Evolutionary conservation across 2,797 vertebrate species (phyloP), one percentile per base, ranked within the genome.

Genomic region (Coregonus sp.): DNA sequence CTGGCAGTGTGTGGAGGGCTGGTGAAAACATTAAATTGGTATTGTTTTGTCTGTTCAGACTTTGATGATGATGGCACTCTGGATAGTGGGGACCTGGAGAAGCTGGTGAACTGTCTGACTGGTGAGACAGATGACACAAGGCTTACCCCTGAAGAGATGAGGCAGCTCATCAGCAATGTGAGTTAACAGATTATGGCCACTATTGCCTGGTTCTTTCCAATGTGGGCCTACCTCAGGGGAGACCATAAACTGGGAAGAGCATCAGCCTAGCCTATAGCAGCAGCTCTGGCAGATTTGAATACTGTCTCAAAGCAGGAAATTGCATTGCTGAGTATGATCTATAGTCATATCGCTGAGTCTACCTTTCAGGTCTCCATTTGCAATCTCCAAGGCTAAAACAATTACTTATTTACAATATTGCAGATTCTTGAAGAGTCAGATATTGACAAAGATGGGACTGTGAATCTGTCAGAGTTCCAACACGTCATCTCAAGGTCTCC

Each of bases 341-440:
- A 47, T 47, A 9, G 40, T 47, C 40, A 9, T 47, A 11, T 47
- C 40, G 9, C 40, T 40, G 40, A 47, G 40, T 47, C 40, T 12
- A 47, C 40, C 40, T 63, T 63, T 63, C 18, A 63, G 59, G 59
- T 25, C 25, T 63, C 59, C 9, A 12, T 47, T 47, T 47, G 20
- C 20, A 11, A 12, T 25, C 20, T 18, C 25, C 20, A 63, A 25
- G 20, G 20, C 3, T 56, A 56, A 56, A 56, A 63, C 59, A 63
- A 63, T 29, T 4, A 12, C 11, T 68, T 47, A 15, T 74, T 74
- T 71, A 66, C 6, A 4, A 76, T 81, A 74, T 29, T 4, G 25
- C 87, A 99, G 98, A 98, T 99, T 86, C 94, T 99, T 69, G 98
- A 98, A 68, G 98, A 99, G 89, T 98, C 98, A 0, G 98, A 99